phyloP scores from a whole-genome alignment of 1,140 invertebrate genomes.

The Heliconius himera region DNA sequence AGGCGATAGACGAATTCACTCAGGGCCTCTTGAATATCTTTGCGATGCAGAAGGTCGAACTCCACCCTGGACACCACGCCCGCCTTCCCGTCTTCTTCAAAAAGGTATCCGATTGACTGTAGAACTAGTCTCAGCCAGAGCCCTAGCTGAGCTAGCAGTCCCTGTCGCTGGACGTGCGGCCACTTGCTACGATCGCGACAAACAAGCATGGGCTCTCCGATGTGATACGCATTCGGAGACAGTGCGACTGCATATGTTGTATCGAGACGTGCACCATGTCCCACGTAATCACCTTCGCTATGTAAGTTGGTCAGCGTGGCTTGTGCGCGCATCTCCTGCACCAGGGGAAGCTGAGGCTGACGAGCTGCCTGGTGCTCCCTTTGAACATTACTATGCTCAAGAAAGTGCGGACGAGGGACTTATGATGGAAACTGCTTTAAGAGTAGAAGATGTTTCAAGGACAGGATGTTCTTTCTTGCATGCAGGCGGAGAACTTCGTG shows the following conservation, averaged over 20 bases:
- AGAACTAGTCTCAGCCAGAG: slow-evolving; percentile 81
- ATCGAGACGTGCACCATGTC: slow-evolving; percentile 93
- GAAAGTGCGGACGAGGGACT: slow-evolving; percentile 91
- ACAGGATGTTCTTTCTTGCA: slow-evolving; percentile 89
- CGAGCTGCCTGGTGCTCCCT: slow-evolving; percentile 87
- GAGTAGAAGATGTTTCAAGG: slow-evolving; percentile 90
- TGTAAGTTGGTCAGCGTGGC: slow-evolving; percentile 90
- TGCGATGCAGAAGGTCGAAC: slow-evolving; percentile 89
- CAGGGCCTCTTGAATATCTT: slow-evolving; percentile 89
- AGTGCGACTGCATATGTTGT: slow-evolving; percentile 89
- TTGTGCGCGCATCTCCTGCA: slow-evolving; percentile 84
- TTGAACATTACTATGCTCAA: slow-evolving; percentile 92
- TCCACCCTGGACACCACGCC: slow-evolving; percentile 87
- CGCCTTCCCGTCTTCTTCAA: slow-evolving; percentile 65
- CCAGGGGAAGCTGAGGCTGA: slow-evolving; percentile 83
- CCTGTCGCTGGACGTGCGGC: slow-evolving; percentile 87
- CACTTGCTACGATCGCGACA: slow-evolving; percentile 92
- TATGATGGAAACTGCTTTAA: slow-evolving; percentile 91
- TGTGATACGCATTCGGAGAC: slow-evolving; percentile 91
- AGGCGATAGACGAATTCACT: slow-evolving; percentile 87
- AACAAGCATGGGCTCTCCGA: slow-evolving; percentile 90
- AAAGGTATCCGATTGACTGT: slow-evolving; percentile 69
- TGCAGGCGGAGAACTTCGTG: slow-evolving; percentile 88
- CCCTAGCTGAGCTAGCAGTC: slow-evolving; percentile 89
- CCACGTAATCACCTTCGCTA: slow-evolving; percentile 91